phyloP scores from a whole-genome alignment of 2,888 invertebrate genomes.

The Crocallis elinguaria region DNA sequence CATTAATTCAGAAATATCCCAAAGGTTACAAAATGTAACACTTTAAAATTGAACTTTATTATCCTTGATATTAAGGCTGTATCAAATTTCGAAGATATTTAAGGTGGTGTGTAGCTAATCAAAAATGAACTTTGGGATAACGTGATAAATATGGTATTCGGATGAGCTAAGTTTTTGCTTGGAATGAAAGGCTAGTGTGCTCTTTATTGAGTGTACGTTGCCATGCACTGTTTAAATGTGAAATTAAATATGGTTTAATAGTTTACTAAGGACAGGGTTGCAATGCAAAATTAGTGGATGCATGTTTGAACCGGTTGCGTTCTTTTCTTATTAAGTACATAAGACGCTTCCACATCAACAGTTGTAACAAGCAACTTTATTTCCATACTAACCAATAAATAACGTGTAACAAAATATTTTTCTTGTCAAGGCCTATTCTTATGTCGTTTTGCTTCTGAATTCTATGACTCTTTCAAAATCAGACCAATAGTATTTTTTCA shows the following conservation, averaged over 20 bases:
- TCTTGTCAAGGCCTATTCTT: too few species aligned
- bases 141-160: conserved; percentile 6
- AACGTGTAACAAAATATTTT: too few species aligned
- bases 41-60: conserved; percentile 21
- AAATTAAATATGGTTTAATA: conserved; percentile 80
- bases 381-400: too few species aligned
- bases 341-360: background rate
- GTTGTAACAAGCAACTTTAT: background rate
- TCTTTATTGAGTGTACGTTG: conserved; percentile 73
- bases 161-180: conserved; percentile 49
- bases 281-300: conserved; percentile 47
- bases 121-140: conserved; percentile 9
- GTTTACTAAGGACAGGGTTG: conserved; percentile 72
- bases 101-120: background rate
- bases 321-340: conserved; percentile 29
- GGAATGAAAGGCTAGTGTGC: conserved; percentile 58
- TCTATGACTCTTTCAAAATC: background rate
- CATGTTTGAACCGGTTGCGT: background rate
- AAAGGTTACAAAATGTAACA: conserved; percentile 38
- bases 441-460: too few species aligned
- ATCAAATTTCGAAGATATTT: conserved; percentile 3
- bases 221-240: conserved; percentile 70
- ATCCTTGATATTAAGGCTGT: background rate
- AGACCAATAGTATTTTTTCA: background rate
- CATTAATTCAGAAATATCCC: conserved; percentile 61